Evolutionary conservation across 2,113 vertebrate species (phyloP), one percentile per base, ranked within the genome.

Genomic region (Melanotaenia duboulayi): DNA sequence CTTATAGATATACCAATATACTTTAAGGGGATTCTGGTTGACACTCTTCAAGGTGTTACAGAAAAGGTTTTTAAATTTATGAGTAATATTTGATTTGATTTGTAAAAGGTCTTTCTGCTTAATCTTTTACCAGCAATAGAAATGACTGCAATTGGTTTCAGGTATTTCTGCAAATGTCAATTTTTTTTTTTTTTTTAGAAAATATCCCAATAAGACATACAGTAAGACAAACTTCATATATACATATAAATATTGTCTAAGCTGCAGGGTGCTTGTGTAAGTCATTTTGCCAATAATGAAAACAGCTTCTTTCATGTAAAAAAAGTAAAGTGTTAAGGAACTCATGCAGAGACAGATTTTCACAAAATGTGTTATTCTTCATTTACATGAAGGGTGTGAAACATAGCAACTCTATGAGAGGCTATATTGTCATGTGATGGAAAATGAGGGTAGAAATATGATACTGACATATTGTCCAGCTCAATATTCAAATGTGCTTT

Each of bases 351-450:
- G 69, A 85, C 75, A 82, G 52, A 70, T 70, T 77, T 65, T 28
- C 35, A 25, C 10, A 59, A 66, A 85, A 79, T 25, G 73, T 83
- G 77, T 80, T 69, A 72, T 40, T 19, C 19, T 76, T 61, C 24
- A 80, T 83, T 83, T 81, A 69, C 65, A 75, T 74, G 51, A 55
- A 71, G 70, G 54, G 58, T 74, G 74, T 65, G 72, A 85, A 68
- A 65, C 22, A 50, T 37, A 44, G 40, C 51, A 72, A 76, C 39
- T 58, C 74, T 58, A 55, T 66, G 61, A 66, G 48, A 71, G 51
- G 20, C n/a, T n/a, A 71, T 78, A 52, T 60, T 39, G n/a, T 65
- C 63, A 57, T 51, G 66, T 57, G 20, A 61, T 51, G 48, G 57
- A 39, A 71, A 61, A 65, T n/a, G 22, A 28, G 48, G 35, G 71